Percentiles rank a stretch among this genome's conserved stretches.
Evolutionary conservation across 2,888 invertebrate genomes (phyloP).

Genomic region (Xestoiulus laeticollis): DNA sequence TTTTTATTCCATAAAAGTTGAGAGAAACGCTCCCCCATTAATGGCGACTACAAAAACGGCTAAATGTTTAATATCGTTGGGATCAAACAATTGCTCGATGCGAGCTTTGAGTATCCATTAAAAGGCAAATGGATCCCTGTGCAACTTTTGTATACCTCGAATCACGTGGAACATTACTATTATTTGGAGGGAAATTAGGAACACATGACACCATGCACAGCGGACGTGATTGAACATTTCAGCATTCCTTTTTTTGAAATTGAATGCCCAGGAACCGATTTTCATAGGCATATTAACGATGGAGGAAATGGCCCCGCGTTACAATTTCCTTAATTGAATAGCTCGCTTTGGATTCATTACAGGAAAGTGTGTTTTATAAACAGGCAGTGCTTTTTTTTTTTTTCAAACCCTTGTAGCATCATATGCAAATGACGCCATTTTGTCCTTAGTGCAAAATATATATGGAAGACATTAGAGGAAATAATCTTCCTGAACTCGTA

Average conservation of each 20-base stretch:
- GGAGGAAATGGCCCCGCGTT: slow-evolving; percentile 11
- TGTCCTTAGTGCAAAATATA: neutral
- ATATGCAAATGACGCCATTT: neutral
- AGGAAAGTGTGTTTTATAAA: neutral
- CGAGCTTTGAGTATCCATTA: slow-evolving; percentile 19
- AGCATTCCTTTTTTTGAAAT: slow-evolving; percentile 23
- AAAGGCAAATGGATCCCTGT: neutral
- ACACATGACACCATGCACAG: slow-evolving; percentile 30
- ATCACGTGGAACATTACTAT: neutral
- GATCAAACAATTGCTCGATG: neutral
- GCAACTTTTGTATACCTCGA: neutral
- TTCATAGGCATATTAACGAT: neutral
- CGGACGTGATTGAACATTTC: slow-evolving; percentile 21
- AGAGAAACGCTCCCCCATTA: neutral
- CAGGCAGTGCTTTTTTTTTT: neutral
- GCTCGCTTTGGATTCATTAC: slow-evolving; percentile 4
- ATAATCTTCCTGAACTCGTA: neutral
- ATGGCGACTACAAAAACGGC: slow-evolving; percentile 15
- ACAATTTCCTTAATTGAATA: slow-evolving; percentile 3
- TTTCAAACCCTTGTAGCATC: neutral
- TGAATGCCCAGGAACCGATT: neutral
- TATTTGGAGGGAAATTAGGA: slow-evolving; percentile 31
- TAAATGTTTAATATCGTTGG: neutral
- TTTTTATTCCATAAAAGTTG: neutral
- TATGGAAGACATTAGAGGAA: neutral